phyloP scores from a whole-genome alignment of 2,113 vertebrate genomes.

The Rhinolophus ferrumequinum region DNA sequence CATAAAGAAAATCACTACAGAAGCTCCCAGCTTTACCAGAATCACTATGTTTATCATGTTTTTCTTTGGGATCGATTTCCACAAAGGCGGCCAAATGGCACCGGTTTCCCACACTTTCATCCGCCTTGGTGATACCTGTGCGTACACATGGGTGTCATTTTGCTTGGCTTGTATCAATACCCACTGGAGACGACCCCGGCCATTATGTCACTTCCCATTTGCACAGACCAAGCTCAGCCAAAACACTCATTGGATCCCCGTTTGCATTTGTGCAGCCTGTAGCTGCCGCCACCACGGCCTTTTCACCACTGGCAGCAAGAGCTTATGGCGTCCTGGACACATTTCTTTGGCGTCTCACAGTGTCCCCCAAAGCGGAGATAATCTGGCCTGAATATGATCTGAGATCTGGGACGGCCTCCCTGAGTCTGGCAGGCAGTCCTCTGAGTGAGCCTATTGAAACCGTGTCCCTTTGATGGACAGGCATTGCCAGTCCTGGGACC shows the following conservation, averaged over 20 bases:
- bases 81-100: background rate
- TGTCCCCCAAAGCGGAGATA: background rate
- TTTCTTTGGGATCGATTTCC: background rate
- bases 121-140: fast-evolving
- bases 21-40: too few species aligned
- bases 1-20: background rate
- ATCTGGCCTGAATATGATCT: background rate
- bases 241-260: fast-evolving
- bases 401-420: fast-evolving
- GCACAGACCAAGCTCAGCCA: too few species aligned
- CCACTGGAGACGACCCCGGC: fast-evolving
- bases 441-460: background rate
- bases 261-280: background rate
- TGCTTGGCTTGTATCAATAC: background rate
- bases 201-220: fast-evolving
- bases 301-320: fast-evolving
- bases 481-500: fast-evolving
- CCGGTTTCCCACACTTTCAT: fast-evolving
- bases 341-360: background rate
- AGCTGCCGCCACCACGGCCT: too few species aligned
- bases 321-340: background rate
- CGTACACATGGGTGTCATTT: fast-evolving
- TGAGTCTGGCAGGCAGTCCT: background rate
- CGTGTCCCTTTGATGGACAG: background rate
- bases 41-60: background rate